Conservation (phyloP, 37 sponge, comb jelly and placozoan species). For the Oopsacas minuta region DNA sequence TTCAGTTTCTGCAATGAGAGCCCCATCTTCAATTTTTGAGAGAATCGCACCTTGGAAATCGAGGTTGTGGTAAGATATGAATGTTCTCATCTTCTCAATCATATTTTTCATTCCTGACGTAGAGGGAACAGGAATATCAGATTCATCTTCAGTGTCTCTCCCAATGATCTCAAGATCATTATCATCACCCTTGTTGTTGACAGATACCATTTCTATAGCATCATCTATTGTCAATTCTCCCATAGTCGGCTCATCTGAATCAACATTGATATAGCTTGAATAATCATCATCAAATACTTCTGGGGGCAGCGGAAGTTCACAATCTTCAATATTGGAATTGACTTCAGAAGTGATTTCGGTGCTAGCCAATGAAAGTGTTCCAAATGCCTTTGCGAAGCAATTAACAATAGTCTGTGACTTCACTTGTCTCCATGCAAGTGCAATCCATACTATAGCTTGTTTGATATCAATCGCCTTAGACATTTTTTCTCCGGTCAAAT, state of each 20-base stretch:
- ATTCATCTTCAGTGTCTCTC: not conserved
- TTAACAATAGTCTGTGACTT: conserved; percentile 10
- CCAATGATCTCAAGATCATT: not conserved
- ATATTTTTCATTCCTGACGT: not conserved
- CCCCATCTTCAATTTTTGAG: not conserved
- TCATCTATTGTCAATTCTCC: conserved; percentile 16
- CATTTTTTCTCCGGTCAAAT: conserved; percentile 16
- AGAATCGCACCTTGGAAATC: not conserved
- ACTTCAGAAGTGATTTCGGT: conserved; percentile 20
- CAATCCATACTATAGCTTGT: conserved; percentile 8
- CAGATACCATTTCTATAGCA: not conserved
- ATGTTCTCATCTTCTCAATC: conserved; percentile 9
- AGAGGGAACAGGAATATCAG: not conserved
- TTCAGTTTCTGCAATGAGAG: not conserved
- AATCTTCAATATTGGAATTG: not conserved
- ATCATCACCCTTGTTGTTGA: not conserved
- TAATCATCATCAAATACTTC: conserved; percentile 8
- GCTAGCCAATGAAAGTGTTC: conserved; percentile 11
- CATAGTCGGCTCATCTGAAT: conserved; percentile 1
- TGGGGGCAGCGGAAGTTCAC: not conserved
- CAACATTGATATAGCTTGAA: not conserved
- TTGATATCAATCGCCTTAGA: conserved; percentile 5
- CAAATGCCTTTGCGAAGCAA: conserved; percentile 13
- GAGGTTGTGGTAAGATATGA: conserved; percentile 15
- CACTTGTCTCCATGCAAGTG: conserved; percentile 17